Evolutionary conservation across 1,140 invertebrate genomes (phyloP), one percentile per base, ranked within the genome.

Genomic region (Bombus sylvicola): DNA sequence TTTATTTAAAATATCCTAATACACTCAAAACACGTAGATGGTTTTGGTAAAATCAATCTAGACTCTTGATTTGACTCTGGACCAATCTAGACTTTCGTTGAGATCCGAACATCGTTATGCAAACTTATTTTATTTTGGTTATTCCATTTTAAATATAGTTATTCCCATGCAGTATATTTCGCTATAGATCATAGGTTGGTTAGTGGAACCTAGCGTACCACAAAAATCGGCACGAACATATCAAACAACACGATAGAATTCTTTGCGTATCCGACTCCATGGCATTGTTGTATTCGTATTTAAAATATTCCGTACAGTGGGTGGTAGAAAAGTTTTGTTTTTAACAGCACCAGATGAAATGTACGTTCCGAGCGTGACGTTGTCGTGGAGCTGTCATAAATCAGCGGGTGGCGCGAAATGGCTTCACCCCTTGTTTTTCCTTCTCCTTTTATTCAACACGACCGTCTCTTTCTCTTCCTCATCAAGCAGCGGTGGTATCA

Each of bases 331-430:
- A 88, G 82, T 86, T 88, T 88, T 89, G 81, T 86, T 83, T 86
- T 78, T 13, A 86, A 90, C 88, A 81, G 69, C 28, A 81, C 66
- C 59, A 57, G 87, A 76, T 68, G 76, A 75, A 88, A 90, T 78
- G 85, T 86, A 83, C 86, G 86, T 59, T 57, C 59, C 43, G 37
- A 68, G 88, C 83, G 88, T 84, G 89, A 88, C 73, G 82, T 71
- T 53, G 72, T 79, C 81, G 79, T 77, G 39, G 62, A 81, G 62
- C 57, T 76, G 73, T 39, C 80, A 59, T 89, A 89, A 89, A 88
- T 89, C 87, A 86, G 47, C 69, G 82, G 37, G 13, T 59, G 37
- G 43, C 25, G 41, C 31, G 25, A 68, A 34, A 25, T 53, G n/a
- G 25, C 5, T 43, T 37, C 25, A 3, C 28, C 75, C 15, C 25